A percentile compares a stretch with the other conserved stretches of the same genome.
phyloP scores from a whole-genome alignment of 2,113 vertebrate species.

The Psilopogon haemacephalus region DNA sequence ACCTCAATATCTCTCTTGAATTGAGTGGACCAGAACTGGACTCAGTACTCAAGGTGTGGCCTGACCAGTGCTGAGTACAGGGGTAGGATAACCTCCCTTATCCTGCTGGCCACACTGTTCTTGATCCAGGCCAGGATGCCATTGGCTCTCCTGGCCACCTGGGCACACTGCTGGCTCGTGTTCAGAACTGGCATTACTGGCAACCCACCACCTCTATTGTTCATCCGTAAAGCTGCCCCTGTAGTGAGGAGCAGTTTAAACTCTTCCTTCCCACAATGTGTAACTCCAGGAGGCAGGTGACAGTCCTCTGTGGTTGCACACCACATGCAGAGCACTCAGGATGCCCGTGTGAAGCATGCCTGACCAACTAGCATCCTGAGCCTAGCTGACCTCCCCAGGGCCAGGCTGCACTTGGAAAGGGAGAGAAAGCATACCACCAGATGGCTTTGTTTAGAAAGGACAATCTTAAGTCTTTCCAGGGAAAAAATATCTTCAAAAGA shows the following conservation, averaged over 20 bases:
- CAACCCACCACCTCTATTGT: too few species aligned
- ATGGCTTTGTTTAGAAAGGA: not conserved
- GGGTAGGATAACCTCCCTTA: too few species aligned
- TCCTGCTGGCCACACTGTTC: too few species aligned
- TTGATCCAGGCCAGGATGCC: too few species aligned
- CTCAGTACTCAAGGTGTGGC: too few species aligned
- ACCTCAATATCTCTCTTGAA: too few species aligned
- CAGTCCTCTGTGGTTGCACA: not conserved
- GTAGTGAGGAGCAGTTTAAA: not conserved
- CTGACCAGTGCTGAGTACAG: too few species aligned
- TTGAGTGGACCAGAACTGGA: too few species aligned
- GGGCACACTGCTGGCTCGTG: too few species aligned
- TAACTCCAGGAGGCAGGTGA: not conserved
- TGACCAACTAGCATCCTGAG: not conserved
- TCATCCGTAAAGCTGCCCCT: not conserved
- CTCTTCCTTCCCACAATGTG: rapidly evolving
- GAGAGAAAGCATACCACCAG: not conserved
- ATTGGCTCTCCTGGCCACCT: too few species aligned
- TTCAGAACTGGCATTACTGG: not conserved
- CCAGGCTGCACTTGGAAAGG: not conserved
- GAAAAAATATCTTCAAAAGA: not conserved
- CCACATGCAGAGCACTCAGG: not conserved
- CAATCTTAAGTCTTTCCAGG: not conserved
- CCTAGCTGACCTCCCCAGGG: not conserved
- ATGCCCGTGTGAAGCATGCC: rapidly evolving